phyloP scores from a whole-genome alignment of 2,797 vertebrate species.

The Tokudaia muenninki region DNA sequence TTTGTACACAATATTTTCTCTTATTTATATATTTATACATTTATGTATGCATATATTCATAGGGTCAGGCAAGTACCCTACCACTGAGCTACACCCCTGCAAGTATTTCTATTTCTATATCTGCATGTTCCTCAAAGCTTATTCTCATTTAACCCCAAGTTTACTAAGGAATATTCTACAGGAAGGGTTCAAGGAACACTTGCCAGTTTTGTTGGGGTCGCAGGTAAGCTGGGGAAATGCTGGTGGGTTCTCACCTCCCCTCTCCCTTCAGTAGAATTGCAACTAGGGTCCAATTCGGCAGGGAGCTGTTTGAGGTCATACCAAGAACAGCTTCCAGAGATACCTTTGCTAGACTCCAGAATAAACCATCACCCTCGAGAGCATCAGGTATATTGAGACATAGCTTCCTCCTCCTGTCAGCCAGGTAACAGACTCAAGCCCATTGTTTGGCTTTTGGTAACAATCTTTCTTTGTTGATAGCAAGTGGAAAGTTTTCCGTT shows the following conservation, averaged over 20 bases:
- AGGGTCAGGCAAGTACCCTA: background rate
- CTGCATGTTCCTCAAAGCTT: slow-evolving; percentile 28
- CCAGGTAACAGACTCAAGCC: slow-evolving; percentile 63
- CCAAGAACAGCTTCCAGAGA: background rate
- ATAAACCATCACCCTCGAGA: background rate
- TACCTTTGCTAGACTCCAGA: background rate
- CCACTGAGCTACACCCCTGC: background rate
- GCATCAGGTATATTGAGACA: background rate
- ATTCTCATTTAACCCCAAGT: background rate
- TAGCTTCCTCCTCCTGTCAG: background rate
- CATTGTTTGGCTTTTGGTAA: slow-evolving; percentile 53
- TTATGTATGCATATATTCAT: background rate
- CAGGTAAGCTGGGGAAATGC: background rate
- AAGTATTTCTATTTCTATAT: slow-evolving; percentile 26
- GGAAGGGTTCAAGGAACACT: background rate
- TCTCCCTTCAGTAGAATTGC: background rate
- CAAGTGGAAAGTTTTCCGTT: slow-evolving; percentile 82
- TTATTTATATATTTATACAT: background rate
- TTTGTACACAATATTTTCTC: background rate
- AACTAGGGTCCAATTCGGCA: background rate
- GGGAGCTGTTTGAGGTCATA: background rate
- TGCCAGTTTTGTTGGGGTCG: background rate
- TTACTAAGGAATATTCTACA: background rate
- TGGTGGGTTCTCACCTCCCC: background rate
- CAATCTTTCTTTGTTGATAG: slow-evolving; percentile 69